Evolutionary conservation across 2,797 vertebrate species (phyloP).

Genomic region (Lutjanus argentimaculatus): DNA sequence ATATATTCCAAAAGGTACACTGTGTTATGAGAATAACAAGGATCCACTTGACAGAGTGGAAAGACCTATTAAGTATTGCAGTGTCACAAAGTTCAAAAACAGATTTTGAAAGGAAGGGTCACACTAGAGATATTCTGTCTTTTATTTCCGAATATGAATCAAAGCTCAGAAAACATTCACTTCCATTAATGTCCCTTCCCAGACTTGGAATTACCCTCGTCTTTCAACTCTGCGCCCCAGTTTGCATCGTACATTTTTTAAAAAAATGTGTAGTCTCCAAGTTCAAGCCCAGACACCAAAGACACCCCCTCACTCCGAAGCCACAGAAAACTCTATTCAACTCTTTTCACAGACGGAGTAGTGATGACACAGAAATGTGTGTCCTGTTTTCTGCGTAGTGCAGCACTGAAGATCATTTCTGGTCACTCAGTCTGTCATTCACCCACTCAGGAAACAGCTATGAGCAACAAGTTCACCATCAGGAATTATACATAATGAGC

Average conservation of each 20-base stretch:
- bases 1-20: constrained; percentile 17
- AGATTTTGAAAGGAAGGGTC: constrained; percentile 2
- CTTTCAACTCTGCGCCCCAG: not conserved
- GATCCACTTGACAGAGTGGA: constrained; percentile 2
- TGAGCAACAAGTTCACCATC: not conserved
- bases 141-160: not conserved
- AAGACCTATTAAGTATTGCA: not conserved
- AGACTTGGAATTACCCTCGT: not conserved
- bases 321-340: not conserved
- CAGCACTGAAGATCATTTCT: not conserved
- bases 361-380: not conserved
- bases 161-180: not conserved
- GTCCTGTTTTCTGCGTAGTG: not conserved
- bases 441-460: not conserved
- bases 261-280: not conserved
- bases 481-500: not conserved
- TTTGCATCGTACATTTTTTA: constrained; percentile 5
- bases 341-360: not conserved
- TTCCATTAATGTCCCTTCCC: not conserved
- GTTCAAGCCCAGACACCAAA: not conserved
- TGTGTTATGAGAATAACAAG: constrained; percentile 14
- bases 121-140: not conserved
- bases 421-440: not conserved
- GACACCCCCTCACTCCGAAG: not conserved
- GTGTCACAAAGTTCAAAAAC: not conserved